phyloP scores from a whole-genome alignment of 2,113 vertebrate species.

The Megalops atlanticus region DNA sequence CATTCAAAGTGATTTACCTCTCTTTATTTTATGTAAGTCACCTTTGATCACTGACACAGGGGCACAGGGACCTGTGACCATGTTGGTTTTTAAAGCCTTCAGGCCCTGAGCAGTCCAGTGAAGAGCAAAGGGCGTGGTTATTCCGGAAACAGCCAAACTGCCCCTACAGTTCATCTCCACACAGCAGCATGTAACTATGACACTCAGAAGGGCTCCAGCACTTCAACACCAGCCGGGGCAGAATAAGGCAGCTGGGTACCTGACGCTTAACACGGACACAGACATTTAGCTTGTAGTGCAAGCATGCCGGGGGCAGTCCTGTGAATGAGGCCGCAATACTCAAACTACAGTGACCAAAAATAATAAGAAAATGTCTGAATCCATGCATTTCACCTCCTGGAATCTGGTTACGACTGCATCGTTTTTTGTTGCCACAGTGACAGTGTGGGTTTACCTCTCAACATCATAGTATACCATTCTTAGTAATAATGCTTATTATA shows the following conservation, averaged over 20 bases:
- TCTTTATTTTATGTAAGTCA: not conserved
- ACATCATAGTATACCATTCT: constrained; percentile 20
- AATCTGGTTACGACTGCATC: not conserved
- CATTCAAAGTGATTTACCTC: constrained; percentile 51
- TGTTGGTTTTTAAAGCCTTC: not conserved
- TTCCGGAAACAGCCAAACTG: not conserved
- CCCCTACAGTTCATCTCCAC: too few relatives aligned
- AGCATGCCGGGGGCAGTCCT: too few relatives aligned
- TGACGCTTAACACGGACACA: too few relatives aligned
- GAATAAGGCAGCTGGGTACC: too few relatives aligned
- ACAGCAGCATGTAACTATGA: too few relatives aligned
- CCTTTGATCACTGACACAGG: not conserved
- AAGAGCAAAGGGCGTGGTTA: not conserved
- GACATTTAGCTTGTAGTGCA: too few relatives aligned
- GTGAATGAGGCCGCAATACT: too few relatives aligned
- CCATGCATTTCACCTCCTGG: not conserved
- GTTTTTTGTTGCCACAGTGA: not conserved
- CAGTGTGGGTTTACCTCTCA: constrained; percentile 6
- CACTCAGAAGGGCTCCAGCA: too few relatives aligned
- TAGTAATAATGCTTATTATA: too few relatives aligned
- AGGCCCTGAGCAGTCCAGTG: not conserved
- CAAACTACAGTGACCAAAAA: too few relatives aligned
- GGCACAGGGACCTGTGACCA: not conserved
- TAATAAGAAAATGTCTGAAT: constrained; percentile 22
- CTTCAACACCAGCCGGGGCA: not conserved